Evolutionary conservation across 2,113 vertebrate genomes (phyloP).

Genomic region (Gymnocephalus cernua): DNA sequence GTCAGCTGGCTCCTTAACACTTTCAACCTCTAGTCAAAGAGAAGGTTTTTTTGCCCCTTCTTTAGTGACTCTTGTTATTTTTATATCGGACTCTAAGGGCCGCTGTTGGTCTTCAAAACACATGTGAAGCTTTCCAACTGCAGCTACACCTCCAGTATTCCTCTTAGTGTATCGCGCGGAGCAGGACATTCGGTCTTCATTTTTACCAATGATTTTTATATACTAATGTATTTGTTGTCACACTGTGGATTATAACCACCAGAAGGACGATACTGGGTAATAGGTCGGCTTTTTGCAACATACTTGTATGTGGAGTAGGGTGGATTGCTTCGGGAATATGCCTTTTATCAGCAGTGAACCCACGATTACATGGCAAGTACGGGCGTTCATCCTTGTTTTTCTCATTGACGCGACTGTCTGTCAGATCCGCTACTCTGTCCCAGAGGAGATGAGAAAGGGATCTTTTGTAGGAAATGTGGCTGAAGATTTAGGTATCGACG

Average conservation of each 20-base stretch:
- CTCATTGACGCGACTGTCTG: slow-evolving; percentile 39
- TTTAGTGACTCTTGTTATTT: background rate
- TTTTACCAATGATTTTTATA: background rate
- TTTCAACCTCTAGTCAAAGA: fast-evolving
- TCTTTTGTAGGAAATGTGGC: slow-evolving; percentile 84
- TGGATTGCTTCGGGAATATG: slow-evolving; percentile 33
- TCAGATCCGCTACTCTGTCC: slow-evolving; percentile 78
- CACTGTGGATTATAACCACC: slow-evolving; percentile 19
- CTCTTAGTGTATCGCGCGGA: background rate
- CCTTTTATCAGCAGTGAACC: fast-evolving
- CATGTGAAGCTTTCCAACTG: background rate
- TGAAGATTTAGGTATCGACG: slow-evolving; percentile 80
- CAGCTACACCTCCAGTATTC: slow-evolving; percentile 9
- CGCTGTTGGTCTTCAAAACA: slow-evolving; percentile 64
- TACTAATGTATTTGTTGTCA: background rate
- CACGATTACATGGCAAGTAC: slow-evolving; percentile 56
- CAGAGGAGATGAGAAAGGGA: slow-evolving; percentile 83
- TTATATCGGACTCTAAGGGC: slow-evolving; percentile 51
- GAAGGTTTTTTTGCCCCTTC: background rate
- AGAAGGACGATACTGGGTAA: background rate
- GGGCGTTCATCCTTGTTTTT: slow-evolving; percentile 61
- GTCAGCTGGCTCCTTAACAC: fast-evolving
- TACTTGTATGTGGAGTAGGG: fast-evolving
- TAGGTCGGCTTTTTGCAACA: background rate
- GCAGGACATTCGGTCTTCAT: slow-evolving; percentile 9